Evolutionary conservation across 2,113 vertebrate genomes (phyloP).

Genomic region (Sturnira hondurensis): DNA sequence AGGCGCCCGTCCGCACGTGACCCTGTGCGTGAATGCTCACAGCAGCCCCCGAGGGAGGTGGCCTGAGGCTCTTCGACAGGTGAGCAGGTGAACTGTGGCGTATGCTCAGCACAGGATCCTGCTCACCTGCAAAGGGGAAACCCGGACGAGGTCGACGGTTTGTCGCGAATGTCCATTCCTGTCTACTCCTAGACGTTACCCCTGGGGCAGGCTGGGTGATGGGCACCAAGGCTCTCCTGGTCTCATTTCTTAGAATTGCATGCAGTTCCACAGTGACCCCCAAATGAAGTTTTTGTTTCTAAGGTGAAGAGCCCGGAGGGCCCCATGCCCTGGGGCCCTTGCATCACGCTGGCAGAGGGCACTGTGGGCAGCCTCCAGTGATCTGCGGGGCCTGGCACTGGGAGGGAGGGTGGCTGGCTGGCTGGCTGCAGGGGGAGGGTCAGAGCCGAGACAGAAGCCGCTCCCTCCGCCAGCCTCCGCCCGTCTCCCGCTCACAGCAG

Average conservation of each 20-base stretch:
- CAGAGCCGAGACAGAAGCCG: not conserved
- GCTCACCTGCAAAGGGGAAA: rapidly evolving
- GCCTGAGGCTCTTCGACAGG: not conserved
- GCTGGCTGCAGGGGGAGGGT: not conserved
- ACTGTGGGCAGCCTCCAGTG: not conserved
- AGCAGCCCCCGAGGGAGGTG: rapidly evolving
- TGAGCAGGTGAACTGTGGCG: rapidly evolving
- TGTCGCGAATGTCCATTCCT: rapidly evolving
- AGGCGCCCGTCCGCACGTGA: rapidly evolving
- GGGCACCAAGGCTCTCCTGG: rapidly evolving
- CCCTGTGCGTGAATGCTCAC: rapidly evolving
- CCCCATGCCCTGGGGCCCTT: rapidly evolving
- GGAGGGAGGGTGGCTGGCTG: not conserved
- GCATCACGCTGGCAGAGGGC: not conserved
- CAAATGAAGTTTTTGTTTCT: not conserved
- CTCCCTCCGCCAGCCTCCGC: not conserved
- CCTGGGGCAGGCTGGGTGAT: rapidly evolving
- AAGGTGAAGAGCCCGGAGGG: not conserved
- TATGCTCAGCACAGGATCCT: not conserved
- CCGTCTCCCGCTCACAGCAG: not conserved
- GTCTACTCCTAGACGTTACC: too few species aligned
- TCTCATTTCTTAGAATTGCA: not conserved
- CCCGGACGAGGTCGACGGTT: rapidly evolving
- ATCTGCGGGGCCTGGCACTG: not conserved
- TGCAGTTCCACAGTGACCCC: too few species aligned